Conservation (phyloP, 2,113 vertebrate species). For the Willisornis vidua region DNA sequence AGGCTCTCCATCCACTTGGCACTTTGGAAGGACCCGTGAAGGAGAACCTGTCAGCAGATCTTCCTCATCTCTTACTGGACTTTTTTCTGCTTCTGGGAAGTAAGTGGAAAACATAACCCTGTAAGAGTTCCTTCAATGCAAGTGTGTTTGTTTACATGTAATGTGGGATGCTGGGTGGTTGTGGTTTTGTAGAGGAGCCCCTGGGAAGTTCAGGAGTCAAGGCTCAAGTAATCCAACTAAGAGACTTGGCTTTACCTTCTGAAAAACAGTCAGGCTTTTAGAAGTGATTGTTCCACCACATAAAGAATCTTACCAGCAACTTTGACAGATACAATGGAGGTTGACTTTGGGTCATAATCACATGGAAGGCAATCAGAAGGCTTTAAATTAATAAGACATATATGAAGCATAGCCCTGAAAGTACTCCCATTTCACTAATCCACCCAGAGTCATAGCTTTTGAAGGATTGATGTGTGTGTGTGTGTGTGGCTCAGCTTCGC, state of each 20-base stretch:
- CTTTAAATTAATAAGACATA: constrained; percentile 44
- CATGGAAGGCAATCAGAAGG: background rate
- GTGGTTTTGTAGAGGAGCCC: background rate
- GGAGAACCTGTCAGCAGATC: background rate
- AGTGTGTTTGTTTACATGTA: background rate
- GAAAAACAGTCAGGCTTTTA: background rate
- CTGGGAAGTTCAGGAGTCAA: background rate
- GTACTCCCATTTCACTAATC: constrained; percentile 24
- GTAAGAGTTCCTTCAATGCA: background rate
- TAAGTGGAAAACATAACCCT: background rate
- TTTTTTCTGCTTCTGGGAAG: background rate
- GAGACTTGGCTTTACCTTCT: background rate
- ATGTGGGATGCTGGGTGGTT: background rate
- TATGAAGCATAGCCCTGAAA: constrained; percentile 27
- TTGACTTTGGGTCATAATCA: constrained; percentile 37
- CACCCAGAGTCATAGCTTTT: constrained; percentile 3
- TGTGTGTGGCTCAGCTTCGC: no score
- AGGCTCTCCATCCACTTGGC: background rate
- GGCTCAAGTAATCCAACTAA: background rate
- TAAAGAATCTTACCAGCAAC: background rate
- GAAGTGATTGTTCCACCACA: background rate
- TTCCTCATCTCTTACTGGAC: background rate
- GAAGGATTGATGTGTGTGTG: background rate
- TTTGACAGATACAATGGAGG: background rate
- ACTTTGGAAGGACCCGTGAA: background rate